These are phyloP conservation scores for Creontiades dilutus DNA, from an alignment of 2,888 invertebrate species.

Conservation along the genomic window DNA sequence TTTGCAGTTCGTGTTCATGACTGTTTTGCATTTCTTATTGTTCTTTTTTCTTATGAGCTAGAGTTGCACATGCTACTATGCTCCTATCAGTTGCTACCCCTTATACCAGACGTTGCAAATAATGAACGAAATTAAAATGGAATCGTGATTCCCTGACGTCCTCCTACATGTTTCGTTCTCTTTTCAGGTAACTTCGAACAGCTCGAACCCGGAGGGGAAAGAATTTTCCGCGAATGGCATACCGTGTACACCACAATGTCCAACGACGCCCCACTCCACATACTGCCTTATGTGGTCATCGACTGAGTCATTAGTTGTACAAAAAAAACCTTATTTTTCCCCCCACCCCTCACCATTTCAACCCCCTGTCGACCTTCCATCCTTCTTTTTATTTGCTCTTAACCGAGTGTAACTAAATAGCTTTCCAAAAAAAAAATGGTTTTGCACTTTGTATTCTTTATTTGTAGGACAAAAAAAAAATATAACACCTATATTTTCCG, in stretches of 20 bases:
- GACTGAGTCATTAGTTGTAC: slow-evolving; percentile 81
- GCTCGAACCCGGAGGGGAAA: slow-evolving; percentile 77
- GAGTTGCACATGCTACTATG: no score
- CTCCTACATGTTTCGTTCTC: not conserved
- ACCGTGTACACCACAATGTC: slow-evolving; percentile 88
- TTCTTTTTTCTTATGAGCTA: no score
- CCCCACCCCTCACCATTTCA: slow-evolving; percentile 23
- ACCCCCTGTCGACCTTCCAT: slow-evolving; percentile 21
- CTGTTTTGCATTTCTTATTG: no score
- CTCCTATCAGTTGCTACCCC: no score
- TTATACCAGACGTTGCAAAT: no score
- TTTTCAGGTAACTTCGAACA: slow-evolving; percentile 59
- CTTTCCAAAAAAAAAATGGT: not conserved
- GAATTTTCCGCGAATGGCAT: slow-evolving; percentile 93
- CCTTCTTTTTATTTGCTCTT: slow-evolving; percentile 13
- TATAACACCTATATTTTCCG: no score
- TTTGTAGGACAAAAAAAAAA: not conserved
- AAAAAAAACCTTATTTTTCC: slow-evolving; percentile 37
- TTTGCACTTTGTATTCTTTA: not conserved
- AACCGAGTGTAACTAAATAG: not conserved
- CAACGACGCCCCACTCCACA: slow-evolving; percentile 89
- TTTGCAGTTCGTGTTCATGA: no score
- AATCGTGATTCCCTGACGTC: no score
- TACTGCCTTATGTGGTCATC: slow-evolving; percentile 98
- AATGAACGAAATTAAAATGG: no score